phyloP scores from a whole-genome alignment of 2,888 invertebrate species.

The Spilosoma lubricipeda region DNA sequence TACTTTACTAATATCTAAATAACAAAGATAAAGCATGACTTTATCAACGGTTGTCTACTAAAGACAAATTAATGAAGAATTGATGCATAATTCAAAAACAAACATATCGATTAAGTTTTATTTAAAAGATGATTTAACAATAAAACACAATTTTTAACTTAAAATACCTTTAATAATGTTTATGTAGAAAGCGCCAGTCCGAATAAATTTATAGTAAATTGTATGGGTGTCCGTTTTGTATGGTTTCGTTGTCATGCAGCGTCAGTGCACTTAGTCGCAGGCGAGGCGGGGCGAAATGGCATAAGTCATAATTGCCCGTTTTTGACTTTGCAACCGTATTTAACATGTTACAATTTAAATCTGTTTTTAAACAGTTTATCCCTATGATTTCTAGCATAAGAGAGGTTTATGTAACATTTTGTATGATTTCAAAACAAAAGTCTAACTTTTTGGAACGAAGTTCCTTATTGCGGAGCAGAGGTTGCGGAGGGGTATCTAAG shows the following conservation, averaged over 20 bases:
- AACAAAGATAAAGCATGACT: too few species aligned
- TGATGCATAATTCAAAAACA: not conserved
- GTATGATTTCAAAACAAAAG: not conserved
- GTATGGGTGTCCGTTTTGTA: slow-evolving; percentile 44
- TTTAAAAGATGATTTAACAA: not conserved
- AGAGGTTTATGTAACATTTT: not conserved
- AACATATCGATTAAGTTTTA: not conserved
- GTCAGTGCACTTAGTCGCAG: slow-evolving; percentile 58
- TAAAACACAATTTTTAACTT: too few species aligned
- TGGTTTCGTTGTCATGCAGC: slow-evolving; percentile 46
- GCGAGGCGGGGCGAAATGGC: slow-evolving; percentile 51
- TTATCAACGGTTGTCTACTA: too few species aligned
- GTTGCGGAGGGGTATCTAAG: too few species aligned
- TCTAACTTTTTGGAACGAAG: too few species aligned
- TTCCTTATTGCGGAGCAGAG: too few species aligned
- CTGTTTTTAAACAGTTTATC: slow-evolving; percentile 27
- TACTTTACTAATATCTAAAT: too few species aligned
- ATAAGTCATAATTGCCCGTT: slow-evolving; percentile 55
- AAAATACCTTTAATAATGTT: not conserved
- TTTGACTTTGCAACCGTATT: slow-evolving; percentile 43
- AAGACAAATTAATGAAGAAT: too few species aligned
- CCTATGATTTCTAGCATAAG: not conserved
- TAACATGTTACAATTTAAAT: slow-evolving; percentile 40
- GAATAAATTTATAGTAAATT: slow-evolving; percentile 39
- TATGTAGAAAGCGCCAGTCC: slow-evolving; percentile 28